Base-by-base conservation (phyloP, 35 echinoderm and acorn worm genomes). In the Stichopus chloronotus region DNA sequence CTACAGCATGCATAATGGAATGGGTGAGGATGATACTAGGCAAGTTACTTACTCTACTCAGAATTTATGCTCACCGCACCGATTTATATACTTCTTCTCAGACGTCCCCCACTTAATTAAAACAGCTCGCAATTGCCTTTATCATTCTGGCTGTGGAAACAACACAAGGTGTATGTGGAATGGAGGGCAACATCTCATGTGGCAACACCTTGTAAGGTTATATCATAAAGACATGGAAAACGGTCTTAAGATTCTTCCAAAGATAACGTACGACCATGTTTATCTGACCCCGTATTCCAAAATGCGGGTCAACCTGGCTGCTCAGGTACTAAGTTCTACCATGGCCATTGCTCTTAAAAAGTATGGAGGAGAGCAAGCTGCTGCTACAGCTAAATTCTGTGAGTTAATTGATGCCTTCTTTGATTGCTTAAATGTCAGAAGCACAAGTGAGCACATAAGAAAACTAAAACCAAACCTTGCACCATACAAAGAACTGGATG, bases 381-480 rank as follows among this genome's bases (percentile, higher is more conserved):
- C 60, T 90, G 59, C 52, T 16, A 90, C 88, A 68, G 88, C 69
- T 54, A 90, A 90, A 90, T 90, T 72, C 21, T 72, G 59, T 76
- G 69, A 76, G 61, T 72, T 25, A 54, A 72, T 90, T 58, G 65
- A 90, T 76, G 69, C 9, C 65, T 90, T 90, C 65, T 90, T 90
- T 76, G 88, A 90, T 65, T 90, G 63, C 43, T 53, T 90, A 17
- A 90, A 90, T 90, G 88, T 90, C 11, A 90, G 88, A 74, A 90
- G 69, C 69, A 72, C 69, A 55, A 76, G 52, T 54, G 88, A 90
- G 61, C 65, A 74, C 22, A 5, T 63, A 63, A 54, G 22, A 58
- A 65, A 90, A 76, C 56, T 5, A 53, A 90, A 90, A 7, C 59
- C 59, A 90, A 90, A 90, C 61, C 65, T 90, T 54, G 52, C 30